phyloP scores from a whole-genome alignment of 2,113 vertebrate genomes.

The Bungarus multicinctus region DNA sequence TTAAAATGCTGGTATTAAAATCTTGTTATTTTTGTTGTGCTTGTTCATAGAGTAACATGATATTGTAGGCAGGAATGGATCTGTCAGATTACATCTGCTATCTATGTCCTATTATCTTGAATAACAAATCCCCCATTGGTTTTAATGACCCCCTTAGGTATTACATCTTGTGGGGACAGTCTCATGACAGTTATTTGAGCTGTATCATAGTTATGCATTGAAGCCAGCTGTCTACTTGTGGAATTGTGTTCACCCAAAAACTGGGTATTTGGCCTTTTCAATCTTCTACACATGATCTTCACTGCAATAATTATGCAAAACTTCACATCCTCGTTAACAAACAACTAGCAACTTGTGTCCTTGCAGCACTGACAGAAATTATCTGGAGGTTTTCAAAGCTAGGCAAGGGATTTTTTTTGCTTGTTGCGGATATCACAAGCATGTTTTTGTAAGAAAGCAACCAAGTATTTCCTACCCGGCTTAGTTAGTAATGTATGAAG shows the following conservation, averaged over 20 bases:
- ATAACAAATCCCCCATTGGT: conserved; percentile 7
- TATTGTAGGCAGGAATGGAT: conserved; percentile 2
- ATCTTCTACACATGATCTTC: background rate
- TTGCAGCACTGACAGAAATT: background rate
- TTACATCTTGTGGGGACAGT: background rate
- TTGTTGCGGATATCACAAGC: background rate
- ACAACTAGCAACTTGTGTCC: background rate
- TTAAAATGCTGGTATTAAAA: conserved; percentile 26
- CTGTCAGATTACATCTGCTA: conserved; percentile 18
- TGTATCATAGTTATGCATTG: background rate
- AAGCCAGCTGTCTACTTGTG: background rate
- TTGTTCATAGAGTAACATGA: background rate
- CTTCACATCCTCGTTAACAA: background rate
- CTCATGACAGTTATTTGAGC: background rate
- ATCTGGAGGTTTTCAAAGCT: background rate
- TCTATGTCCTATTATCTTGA: background rate
- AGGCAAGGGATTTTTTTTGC: background rate
- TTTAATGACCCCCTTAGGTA: conserved; percentile 3
- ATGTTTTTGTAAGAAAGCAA: background rate
- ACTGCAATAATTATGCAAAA: background rate
- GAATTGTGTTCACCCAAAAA: background rate
- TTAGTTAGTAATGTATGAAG: background rate
- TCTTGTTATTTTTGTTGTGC: conserved; percentile 4
- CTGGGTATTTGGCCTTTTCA: background rate
- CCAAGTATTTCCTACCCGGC: background rate